Percentiles rank a stretch among this genome's conserved stretches.
Conservation (phyloP, 1,140 invertebrate genomes). For the Cylas formicarius region DNA sequence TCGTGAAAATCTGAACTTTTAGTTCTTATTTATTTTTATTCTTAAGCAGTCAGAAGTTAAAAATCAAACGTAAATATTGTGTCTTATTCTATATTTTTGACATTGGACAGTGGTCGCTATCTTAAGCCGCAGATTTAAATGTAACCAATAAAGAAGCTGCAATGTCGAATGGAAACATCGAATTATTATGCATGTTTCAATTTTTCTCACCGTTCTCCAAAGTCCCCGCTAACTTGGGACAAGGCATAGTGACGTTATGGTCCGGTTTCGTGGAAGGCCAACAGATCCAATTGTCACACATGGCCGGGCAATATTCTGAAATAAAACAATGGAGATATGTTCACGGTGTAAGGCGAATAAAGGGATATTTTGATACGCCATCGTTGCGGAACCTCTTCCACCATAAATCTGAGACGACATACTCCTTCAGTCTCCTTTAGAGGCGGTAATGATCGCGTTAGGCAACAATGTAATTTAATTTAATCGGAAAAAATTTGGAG, state of each 20-base stretch:
- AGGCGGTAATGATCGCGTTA: too few relatives aligned
- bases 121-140: neutral
- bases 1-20: too few relatives aligned
- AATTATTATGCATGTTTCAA: neutral
- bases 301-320: slow-evolving; percentile 24
- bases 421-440: too few relatives aligned
- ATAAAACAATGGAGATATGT: too few relatives aligned
- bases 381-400: too few relatives aligned
- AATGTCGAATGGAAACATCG: neutral
- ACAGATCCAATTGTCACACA: slow-evolving; percentile 48
- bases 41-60: neutral
- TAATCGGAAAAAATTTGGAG: too few relatives aligned
- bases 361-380: too few relatives aligned
- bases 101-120: neutral
- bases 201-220: slow-evolving; percentile 62
- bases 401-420: too few relatives aligned
- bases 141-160: too few relatives aligned
- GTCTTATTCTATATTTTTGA: neutral
- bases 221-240: slow-evolving; percentile 62
- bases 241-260: slow-evolving; percentile 52
- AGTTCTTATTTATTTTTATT: too few relatives aligned
- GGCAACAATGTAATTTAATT: too few relatives aligned
- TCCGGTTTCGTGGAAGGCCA: slow-evolving; percentile 68
- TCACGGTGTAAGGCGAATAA: too few relatives aligned
- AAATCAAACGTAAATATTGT: neutral